Base-by-base conservation (phyloP, 2,113 vertebrate species). In the Mesembrinibis cayennensis region DNA sequence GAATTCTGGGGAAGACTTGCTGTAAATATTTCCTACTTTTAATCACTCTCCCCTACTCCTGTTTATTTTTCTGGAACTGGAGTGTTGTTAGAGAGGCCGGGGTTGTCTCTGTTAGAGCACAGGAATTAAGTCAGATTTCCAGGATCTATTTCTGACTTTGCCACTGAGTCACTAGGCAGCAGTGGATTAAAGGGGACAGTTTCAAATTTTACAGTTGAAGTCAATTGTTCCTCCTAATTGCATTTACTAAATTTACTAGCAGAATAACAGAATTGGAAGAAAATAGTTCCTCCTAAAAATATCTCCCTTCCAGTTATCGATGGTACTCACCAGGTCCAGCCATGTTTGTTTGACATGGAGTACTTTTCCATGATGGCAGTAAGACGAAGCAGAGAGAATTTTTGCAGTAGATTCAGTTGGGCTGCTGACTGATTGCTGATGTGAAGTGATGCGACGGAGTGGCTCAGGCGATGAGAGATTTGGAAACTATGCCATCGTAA, bases 301-400 rank as follows among this genome's bases (percentile, higher is more conserved):
- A 45, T 20, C 34, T 77, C 18, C 13, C 47, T 67, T 79, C 45
- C 84, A 42, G 38, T 66, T 72, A 66, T 7, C 1, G 13, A 29
- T 32, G 38, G n/a, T 67, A 98, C 99, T 97, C 58, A 99, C 99
- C 99, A 99, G 21, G 99, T 99, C 99, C 99, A 99, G 95, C 99
- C 99, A 40, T 99, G 99, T 90, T 99, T 99, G 98, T 99, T 99
- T 96, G 99, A 99, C 99, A 99, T 97, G 56, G 99, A 99, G 96
- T 99, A 99, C 80, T 99, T 99, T 96, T 99, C 99, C 99, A 99
- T 99, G 97, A 99, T 99, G 95, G 99, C 99, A 9, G 99, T 99
- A 45, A 99, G 99, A 21, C 99, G 98, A 34, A 99, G 98, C 79
- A 99, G 97, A 7, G 99, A 99, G 97, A 99, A 99, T 94, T 99